phyloP scores from a whole-genome alignment of 2,888 invertebrate genomes.

The Hyppa rectilinea region DNA sequence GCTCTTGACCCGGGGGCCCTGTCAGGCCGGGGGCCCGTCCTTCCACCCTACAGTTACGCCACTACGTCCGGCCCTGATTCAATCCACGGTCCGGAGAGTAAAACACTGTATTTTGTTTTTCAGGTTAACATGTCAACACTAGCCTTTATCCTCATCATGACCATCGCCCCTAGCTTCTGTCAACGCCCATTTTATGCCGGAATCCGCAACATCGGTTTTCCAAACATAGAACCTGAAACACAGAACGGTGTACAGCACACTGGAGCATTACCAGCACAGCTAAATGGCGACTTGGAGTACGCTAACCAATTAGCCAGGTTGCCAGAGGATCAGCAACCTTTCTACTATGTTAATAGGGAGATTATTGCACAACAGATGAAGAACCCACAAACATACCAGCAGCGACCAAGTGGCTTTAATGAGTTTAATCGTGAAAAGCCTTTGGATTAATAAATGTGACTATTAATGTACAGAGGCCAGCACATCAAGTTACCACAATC shows the following conservation, averaged over 20 bases:
- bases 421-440: constrained; percentile 27
- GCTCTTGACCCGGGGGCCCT: no score
- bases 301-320: constrained; percentile 57
- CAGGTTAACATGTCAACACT: constrained; percentile 52
- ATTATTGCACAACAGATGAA: constrained; percentile 40
- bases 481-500: no score
- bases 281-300: neutral
- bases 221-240: constrained; percentile 43
- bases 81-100: no score
- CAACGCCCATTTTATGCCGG: constrained; percentile 70
- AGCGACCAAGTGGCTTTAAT: constrained; percentile 59
- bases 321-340: constrained; percentile 83
- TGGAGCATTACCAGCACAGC: neutral
- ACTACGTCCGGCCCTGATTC: no score
- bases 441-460: neutral
- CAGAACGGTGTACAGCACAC: no score
- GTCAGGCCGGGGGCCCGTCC: no score
- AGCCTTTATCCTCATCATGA: constrained; percentile 51
- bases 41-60: no score
- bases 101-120: neutral
- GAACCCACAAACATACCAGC: constrained; percentile 51
- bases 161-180: constrained; percentile 48
- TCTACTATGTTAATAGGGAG: neutral
- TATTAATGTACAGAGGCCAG: no score
- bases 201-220: constrained; percentile 62